Conservation (phyloP, 2,113 vertebrate species). For the Trachemys scripta region DNA sequence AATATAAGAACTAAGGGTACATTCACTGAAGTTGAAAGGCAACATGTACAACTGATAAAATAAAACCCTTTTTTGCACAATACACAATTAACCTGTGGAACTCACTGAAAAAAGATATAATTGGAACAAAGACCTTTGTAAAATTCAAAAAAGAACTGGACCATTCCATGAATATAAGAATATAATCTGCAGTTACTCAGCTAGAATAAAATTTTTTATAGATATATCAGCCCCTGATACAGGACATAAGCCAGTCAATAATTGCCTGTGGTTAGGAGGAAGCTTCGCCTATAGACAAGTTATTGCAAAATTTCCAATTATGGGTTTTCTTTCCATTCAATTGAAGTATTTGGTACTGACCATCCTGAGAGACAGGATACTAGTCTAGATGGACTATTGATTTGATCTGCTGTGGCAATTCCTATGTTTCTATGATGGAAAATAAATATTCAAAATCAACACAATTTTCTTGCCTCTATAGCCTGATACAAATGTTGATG, state of each 20-base stretch:
- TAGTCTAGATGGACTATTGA: background rate
- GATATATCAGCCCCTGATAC: background rate
- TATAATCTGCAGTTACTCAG: background rate
- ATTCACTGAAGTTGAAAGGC: background rate
- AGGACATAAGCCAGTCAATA: background rate
- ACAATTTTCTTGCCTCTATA: background rate
- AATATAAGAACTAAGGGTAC: background rate
- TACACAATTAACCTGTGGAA: background rate
- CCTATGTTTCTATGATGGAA: background rate
- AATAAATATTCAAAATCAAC: background rate
- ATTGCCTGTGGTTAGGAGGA: background rate
- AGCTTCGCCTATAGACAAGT: background rate
- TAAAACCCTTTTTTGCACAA: too few species aligned
- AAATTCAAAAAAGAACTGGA: background rate
- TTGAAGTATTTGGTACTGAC: background rate
- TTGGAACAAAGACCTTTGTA: background rate
- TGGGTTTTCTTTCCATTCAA: background rate
- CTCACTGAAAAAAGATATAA: background rate
- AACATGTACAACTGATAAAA: background rate
- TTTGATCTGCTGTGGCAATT: background rate
- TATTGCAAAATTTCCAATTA: too few species aligned
- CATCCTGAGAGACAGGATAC: background rate
- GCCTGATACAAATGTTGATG: background rate
- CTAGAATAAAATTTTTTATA: background rate
- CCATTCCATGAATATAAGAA: background rate